Evolutionary conservation across 92 coral and sea anemone genomes (phyloP), one percentile per base, ranked within the genome.

Genomic region (Montipora capitata): DNA sequence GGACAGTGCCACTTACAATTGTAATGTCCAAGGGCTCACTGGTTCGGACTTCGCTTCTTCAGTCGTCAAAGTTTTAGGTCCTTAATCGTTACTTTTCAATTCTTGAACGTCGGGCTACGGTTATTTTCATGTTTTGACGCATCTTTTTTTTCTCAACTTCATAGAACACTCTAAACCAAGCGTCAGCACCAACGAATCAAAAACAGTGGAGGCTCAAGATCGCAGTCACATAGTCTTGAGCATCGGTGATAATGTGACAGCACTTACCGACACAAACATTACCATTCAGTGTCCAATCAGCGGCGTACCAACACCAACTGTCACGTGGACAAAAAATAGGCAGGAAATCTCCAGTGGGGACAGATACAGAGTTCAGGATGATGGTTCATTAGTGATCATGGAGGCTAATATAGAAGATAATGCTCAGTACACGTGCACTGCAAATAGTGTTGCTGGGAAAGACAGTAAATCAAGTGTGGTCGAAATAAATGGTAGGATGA

Each of bases 241-340:
- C 43, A 71, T 92, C 74, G 95, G 93, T 10, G 93, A 92, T 40
- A 88, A 89, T 81, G 81, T 88, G 68, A 89, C 90, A 35, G 90
- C 93, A 59, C 80, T 92, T 48, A 65, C 83, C 51, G 61, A 84
- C 66, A 88, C 95, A 79, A 63, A 65, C 63, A 38, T 92, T 15
- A 77, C 95, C 61, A 89, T 92, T 74, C 20, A 85, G 68, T 92
- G 95, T 67, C 83, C 71, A 18, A 77, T 79, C 15, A 88, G 87
- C 69, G 95, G 95, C 9, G 78, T 63, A 40, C 95, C 95, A 49
- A 68, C 15, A 84, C 95, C 95, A 12, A 72, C 80, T 48, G 81
- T 88, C 80, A 88, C 88, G 59, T 92, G 95, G 95, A 18, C 88
- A 57, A 92, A 92, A 76, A 88, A 84, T 79, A 90, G 85, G 8